Evolutionary conservation across 2,888 invertebrate species (phyloP).

Genomic region (Pammene fasciana): DNA sequence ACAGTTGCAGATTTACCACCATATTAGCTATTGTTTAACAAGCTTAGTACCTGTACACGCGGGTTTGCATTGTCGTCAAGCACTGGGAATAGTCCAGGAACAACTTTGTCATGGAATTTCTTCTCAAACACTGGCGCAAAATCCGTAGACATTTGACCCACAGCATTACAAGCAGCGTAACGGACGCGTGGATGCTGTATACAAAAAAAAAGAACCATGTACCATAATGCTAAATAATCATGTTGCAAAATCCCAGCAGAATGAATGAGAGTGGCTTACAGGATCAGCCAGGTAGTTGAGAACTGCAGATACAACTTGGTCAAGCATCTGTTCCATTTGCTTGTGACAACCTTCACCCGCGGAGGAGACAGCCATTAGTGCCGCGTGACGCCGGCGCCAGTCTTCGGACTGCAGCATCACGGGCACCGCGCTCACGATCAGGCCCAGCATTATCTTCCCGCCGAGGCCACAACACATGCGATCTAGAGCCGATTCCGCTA

Average conservation of each 20-base stretch:
- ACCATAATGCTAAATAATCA: not conserved
- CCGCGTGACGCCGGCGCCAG: slow-evolving; percentile 97
- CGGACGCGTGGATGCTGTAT: slow-evolving; percentile 93
- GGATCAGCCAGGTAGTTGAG: slow-evolving; percentile 92
- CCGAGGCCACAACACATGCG: slow-evolving; percentile 98
- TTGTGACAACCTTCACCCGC: slow-evolving; percentile 99
- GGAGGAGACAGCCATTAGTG: slow-evolving; percentile 98
- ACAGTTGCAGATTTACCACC: not conserved
- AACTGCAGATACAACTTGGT: slow-evolving; percentile 95
- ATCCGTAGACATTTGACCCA: slow-evolving; percentile 99
- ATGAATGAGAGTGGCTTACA: slow-evolving; percentile 77
- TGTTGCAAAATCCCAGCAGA: slow-evolving; percentile 17
- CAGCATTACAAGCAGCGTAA: slow-evolving; percentile 98
- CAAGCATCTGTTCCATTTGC: slow-evolving; percentile 98
- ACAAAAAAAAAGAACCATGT: slow-evolving; percentile 2
- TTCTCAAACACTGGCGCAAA: slow-evolving; percentile 98
- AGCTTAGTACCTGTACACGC: slow-evolving; percentile 90
- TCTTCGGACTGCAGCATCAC: slow-evolving; percentile 92
- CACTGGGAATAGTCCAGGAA: slow-evolving; percentile 94
- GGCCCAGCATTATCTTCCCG: slow-evolving; percentile 94
- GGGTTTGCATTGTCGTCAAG: slow-evolving; percentile 96
- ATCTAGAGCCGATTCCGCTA: slow-evolving; percentile 98
- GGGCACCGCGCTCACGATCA: slow-evolving; percentile 93
- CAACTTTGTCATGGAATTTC: slow-evolving; percentile 97
- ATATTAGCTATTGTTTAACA: not conserved